Base-by-base conservation (phyloP, 2,113 vertebrate species). In the Rafetus swinhoei region DNA sequence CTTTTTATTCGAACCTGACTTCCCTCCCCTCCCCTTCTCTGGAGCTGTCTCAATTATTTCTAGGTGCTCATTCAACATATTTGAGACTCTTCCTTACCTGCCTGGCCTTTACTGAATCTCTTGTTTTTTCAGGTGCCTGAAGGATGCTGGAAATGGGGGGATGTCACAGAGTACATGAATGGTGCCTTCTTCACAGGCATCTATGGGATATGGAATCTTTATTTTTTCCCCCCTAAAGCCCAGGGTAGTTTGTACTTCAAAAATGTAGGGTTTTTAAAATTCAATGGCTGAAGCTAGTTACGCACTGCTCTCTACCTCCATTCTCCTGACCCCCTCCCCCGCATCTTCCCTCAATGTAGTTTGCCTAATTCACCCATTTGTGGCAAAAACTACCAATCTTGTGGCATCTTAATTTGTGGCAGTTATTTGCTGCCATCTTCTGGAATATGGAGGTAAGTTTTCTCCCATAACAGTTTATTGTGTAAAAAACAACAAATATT, bases 151-250 rank as follows among this genome's bases (percentile, higher is more conserved):
- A 98, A 98, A 92, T 99, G 99, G 99, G 99, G 99, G 0, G 98
- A 98, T 0, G 96, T 98, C 96, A 98, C 98, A 0, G 98, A 99
- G 80, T 97, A 99, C 95, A 97, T 99, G 95, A 99, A 98, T 98
- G 99, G 99, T 6, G 99, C 99, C 81, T 99, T 99, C 96, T 99
- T 99, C 97, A 99, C 99, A 0, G 99, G 99, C 76, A 98, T 99
- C 96, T 99, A 99, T 9, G 99, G 99, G 77, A 99, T 99, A 99
- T 99, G 99, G 99, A 99, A 99, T 97, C 98, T 99, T 62, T 45
- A 5, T 45, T 45, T 45, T 45, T 45, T 7, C 6, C 45, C 39
- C 39, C 45, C 39, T 24, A 50, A 77, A 50, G 21, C 24, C 2
- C 2, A 24, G 45, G 74, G 22, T 7, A 45, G 22, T 50, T 45